Evolutionary conservation across 2,797 vertebrate species (phyloP).

Genomic region (Anableps anableps): DNA sequence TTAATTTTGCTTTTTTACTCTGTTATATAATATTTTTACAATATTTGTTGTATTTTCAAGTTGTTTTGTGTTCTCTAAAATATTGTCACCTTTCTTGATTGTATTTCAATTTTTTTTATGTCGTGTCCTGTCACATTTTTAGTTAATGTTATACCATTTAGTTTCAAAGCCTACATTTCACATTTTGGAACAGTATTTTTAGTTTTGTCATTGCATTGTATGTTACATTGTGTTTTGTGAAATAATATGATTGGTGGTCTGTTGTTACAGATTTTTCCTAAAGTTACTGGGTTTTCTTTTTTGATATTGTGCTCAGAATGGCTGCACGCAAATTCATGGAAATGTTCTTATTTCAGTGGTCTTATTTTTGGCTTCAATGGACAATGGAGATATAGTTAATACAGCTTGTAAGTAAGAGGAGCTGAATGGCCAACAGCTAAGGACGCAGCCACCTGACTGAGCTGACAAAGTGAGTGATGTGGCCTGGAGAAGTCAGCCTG

Average conservation of each 20-base stretch:
- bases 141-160: neutral
- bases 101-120: neutral
- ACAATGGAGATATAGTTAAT: neutral
- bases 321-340: too few species aligned
- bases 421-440: neutral
- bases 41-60: too few species aligned
- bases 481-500: neutral
- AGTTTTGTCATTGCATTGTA: neutral
- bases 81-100: too few species aligned
- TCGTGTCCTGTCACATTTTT: neutral
- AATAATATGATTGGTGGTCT: neutral
- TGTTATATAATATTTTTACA: too few species aligned
- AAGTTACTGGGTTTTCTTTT: neutral
- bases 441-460: neutral
- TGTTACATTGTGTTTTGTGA: neutral
- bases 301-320: neutral
- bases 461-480: neutral
- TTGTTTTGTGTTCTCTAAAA: too few species aligned
- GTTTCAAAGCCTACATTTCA: neutral
- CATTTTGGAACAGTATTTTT: neutral
- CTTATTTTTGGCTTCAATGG: too few species aligned
- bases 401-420: neutral
- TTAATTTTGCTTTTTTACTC: too few species aligned
- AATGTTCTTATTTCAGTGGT: neutral
- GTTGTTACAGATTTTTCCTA: neutral